phyloP scores from a whole-genome alignment of 1,140 invertebrate genomes.

The Lamellibrachia luymesi region DNA sequence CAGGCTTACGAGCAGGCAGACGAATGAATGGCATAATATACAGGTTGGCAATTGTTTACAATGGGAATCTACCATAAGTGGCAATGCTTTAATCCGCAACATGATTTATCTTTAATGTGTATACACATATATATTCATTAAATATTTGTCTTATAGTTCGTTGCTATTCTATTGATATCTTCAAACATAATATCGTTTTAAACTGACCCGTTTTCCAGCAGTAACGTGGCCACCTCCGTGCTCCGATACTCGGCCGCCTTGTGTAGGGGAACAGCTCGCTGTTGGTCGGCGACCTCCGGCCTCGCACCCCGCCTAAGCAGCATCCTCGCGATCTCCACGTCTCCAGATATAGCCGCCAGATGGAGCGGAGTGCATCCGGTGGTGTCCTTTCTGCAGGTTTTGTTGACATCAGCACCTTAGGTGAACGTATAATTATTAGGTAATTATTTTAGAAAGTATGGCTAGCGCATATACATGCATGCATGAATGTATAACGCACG shows the following conservation, averaged over 20 bases:
- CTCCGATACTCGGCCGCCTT: conserved; percentile 6
- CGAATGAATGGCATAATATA: too few species aligned
- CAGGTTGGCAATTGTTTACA: too few species aligned
- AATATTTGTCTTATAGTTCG: too few species aligned
- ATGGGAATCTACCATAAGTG: too few species aligned
- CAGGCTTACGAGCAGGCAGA: too few species aligned
- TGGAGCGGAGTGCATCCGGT: conserved; percentile 59
- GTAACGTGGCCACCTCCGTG: not conserved
- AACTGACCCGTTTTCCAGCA: not conserved
- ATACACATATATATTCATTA: too few species aligned
- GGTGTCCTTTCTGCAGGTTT: conserved; percentile 24
- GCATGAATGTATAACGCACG: too few species aligned
- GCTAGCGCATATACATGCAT: not conserved
- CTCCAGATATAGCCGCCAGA: conserved; percentile 16
- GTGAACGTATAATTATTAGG: not conserved
- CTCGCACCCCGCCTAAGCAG: not conserved
- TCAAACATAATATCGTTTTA: not conserved
- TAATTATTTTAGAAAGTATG: not conserved
- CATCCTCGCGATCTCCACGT: conserved; percentile 19
- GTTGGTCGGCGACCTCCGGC: not conserved
- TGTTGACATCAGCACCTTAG: conserved; percentile 4
- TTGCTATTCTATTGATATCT: too few species aligned
- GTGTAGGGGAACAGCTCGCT: not conserved
- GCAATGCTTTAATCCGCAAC: too few species aligned
- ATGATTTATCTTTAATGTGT: too few species aligned